Conservation (phyloP, 1,140 invertebrate species). For the Thereuonema tuberculata region DNA sequence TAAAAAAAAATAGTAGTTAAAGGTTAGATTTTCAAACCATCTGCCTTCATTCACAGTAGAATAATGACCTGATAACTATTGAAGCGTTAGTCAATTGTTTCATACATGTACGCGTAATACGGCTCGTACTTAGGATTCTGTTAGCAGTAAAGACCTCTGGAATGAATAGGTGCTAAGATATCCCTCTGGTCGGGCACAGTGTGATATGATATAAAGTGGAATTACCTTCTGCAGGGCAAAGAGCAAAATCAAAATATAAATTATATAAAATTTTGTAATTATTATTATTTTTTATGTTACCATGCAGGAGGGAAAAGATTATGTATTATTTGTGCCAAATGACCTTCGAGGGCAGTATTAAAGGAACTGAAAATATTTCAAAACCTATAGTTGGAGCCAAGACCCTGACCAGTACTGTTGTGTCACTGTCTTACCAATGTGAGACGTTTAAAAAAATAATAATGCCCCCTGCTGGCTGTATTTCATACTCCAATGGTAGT, state of each 20-base stretch:
- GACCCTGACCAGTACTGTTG: neutral
- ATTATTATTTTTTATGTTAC: conserved; percentile 3
- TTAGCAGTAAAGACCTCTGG: too few species aligned
- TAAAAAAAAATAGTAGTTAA: too few species aligned
- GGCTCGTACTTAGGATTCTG: too few species aligned
- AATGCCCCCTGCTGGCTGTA: neutral
- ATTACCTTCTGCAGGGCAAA: conserved; percentile 5
- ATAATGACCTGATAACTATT: too few species aligned
- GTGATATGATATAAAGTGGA: neutral
- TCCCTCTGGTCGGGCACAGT: neutral
- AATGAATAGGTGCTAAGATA: too few species aligned
- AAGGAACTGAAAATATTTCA: neutral
- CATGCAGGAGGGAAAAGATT: neutral
- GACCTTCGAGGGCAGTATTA: neutral
- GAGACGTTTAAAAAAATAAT: neutral
- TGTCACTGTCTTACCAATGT: neutral
- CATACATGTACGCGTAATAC: too few species aligned
- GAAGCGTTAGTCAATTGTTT: too few species aligned
- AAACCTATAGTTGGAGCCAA: conserved; percentile 4
- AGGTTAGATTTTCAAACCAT: too few species aligned
- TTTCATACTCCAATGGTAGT: conserved; percentile 4
- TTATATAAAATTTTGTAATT: conserved; percentile 9
- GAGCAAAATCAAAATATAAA: conserved; percentile 11
- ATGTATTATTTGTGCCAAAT: neutral
- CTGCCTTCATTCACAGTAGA: too few species aligned